Conservation (phyloP, 2,113 vertebrate species). For the Pionites leucogaster region DNA sequence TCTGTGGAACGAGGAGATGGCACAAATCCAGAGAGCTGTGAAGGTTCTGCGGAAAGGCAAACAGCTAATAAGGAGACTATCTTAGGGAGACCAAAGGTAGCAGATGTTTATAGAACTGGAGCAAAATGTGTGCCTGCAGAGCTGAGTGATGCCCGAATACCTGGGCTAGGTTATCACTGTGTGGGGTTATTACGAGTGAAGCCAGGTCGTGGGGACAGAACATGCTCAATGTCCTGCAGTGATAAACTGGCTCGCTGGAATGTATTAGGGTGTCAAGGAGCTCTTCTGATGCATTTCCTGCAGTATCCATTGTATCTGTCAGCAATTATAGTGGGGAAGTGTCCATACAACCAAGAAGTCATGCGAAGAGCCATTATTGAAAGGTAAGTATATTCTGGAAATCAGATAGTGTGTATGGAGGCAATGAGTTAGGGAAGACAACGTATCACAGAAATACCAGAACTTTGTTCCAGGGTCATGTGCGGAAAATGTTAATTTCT, state of each 20-base stretch:
- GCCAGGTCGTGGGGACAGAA: conserved; percentile 90
- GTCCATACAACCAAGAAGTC: conserved; percentile 83
- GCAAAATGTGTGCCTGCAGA: conserved; percentile 89
- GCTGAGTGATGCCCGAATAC: conserved; percentile 69
- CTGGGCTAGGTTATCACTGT: conserved; percentile 82
- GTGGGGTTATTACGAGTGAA: conserved; percentile 87
- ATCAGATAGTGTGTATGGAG: not conserved
- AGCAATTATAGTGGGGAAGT: conserved; percentile 84
- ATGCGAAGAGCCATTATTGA: conserved; percentile 82
- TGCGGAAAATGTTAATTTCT: not conserved
- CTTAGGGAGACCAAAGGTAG: not conserved
- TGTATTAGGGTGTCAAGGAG: conserved; percentile 91
- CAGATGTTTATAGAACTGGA: conserved; percentile 88
- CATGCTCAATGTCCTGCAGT: conserved; percentile 92
- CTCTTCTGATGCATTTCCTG: conserved; percentile 90
- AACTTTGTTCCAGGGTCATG: not conserved
- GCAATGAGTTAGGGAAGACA: not conserved
- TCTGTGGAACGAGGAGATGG: not conserved
- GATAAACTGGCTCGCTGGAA: conserved; percentile 91
- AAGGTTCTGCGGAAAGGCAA: not conserved
- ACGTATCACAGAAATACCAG: fast-evolving
- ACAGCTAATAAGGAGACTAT: not conserved
- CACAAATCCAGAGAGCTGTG: not conserved
- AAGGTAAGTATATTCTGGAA: conserved; percentile 71
- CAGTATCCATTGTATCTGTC: conserved; percentile 86